These are phyloP conservation scores for Echiichthys vipera DNA, from an alignment of 2,797 vertebrate genomes.

Conservation along the genomic window DNA sequence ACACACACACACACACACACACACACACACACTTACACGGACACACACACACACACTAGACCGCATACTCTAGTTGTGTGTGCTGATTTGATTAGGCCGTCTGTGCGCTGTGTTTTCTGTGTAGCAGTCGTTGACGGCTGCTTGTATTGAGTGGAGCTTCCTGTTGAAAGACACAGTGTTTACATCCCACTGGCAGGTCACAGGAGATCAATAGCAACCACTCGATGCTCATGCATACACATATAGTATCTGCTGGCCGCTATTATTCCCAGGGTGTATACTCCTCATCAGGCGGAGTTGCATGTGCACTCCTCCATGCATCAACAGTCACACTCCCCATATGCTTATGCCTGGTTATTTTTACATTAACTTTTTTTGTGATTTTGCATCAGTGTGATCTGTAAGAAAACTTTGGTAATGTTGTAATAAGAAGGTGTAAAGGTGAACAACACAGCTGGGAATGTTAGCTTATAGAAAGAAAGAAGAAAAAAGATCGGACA, in stretches of 20 bases:
- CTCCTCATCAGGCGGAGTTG: slow-evolving; percentile 37
- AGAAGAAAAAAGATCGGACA: neutral
- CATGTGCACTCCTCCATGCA: slow-evolving; percentile 51
- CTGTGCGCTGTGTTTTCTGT: slow-evolving; percentile 47
- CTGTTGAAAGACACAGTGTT: slow-evolving; percentile 79
- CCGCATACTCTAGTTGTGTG: slow-evolving; percentile 1
- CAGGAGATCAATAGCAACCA: slow-evolving; percentile 80
- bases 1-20: slow-evolving; percentile 4
- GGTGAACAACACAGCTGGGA: neutral
- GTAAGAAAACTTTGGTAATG: slow-evolving; percentile 2
- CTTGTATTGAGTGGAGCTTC: slow-evolving; percentile 77
- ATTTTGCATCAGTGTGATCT: slow-evolving; percentile 1
- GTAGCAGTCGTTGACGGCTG: slow-evolving; percentile 58
- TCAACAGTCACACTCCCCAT: slow-evolving; percentile 46
- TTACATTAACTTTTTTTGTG: neutral
- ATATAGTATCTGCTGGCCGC: slow-evolving; percentile 70
- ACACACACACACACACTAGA: slow-evolving; percentile 15
- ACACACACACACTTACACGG: slow-evolving; percentile 9
- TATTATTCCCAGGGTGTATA: slow-evolving; percentile 66
- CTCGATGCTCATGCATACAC: slow-evolving; percentile 82
- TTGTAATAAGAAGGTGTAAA: neutral
- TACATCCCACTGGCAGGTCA: slow-evolving; percentile 74
- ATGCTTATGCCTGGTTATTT: slow-evolving; percentile 9
- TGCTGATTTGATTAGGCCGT: slow-evolving; percentile 56
- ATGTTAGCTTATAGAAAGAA: neutral